A percentile compares a stretch with the other conserved stretches of the same genome.
Evolutionary conservation across 2,888 invertebrate genomes (phyloP).

Genomic region (Epinotia ramella): DNA sequence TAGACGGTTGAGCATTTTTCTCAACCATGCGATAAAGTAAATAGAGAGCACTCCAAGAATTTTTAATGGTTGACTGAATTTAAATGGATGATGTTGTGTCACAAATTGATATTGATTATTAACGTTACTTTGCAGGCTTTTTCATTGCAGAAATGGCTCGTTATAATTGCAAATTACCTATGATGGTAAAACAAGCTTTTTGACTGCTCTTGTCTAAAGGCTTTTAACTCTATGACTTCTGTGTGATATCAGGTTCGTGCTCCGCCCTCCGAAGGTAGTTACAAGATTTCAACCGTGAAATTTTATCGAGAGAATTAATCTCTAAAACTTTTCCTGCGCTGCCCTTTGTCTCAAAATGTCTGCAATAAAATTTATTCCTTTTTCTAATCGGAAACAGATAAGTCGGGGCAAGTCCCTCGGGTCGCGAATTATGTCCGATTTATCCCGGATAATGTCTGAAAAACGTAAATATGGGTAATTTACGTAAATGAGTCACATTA

Average conservation of each 20-base stretch:
- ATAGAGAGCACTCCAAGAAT: too few species aligned
- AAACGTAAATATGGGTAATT: conserved; percentile 50
- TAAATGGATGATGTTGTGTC: too few species aligned
- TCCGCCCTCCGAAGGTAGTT: conserved; percentile 68
- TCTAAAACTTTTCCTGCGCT: conserved; percentile 71
- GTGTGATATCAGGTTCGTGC: conserved; percentile 66
- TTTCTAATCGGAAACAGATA: conserved; percentile 76
- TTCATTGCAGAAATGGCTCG: too few species aligned
- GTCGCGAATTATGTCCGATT: conserved; percentile 51
- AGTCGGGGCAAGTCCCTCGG: conserved; percentile 63
- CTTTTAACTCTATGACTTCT: conserved; percentile 55
- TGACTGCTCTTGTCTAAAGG: conserved; percentile 48
- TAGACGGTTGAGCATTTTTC: too few species aligned
- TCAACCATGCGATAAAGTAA: too few species aligned
- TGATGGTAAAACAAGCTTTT: too few species aligned
- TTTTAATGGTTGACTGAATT: too few species aligned
- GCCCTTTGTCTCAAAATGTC: conserved; percentile 73
- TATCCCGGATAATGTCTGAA: conserved; percentile 42
- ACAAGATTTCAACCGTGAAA: conserved; percentile 77
- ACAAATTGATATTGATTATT: too few species aligned
- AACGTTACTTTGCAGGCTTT: too few species aligned
- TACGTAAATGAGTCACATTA: conserved; percentile 32
- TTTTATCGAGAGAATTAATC: conserved; percentile 84
- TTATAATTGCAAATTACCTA: too few species aligned
- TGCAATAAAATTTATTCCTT: conserved; percentile 76